A percentile compares a stretch with the other conserved stretches of the same genome.
These are phyloP conservation scores for Pagetopsis macropterus DNA, from an alignment of 2,797 vertebrate genomes.

Conservation along the genomic window DNA sequence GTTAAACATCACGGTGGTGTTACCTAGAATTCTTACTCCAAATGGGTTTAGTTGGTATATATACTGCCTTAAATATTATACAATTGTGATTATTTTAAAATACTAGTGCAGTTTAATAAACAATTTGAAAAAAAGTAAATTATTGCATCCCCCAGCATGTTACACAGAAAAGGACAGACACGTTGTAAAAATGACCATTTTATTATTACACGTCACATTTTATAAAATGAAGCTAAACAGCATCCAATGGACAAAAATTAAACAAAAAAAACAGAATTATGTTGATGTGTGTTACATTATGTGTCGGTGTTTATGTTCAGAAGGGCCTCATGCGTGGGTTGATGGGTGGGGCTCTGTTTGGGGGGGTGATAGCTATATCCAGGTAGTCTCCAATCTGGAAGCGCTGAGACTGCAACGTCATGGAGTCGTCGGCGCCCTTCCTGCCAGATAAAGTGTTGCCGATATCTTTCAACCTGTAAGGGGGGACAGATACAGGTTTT, in stretches of 20 bases:
- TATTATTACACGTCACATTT: conserved; percentile 67
- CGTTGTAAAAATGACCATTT: conserved; percentile 48
- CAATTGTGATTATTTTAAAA: background rate
- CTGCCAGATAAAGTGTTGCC: conserved; percentile 95
- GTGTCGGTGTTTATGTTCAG: conserved; percentile 66
- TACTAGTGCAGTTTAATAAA: background rate
- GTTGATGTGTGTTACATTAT: conserved; percentile 8
- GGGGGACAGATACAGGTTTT: background rate
- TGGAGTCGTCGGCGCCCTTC: conserved; percentile 95
- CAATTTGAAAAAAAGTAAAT: background rate
- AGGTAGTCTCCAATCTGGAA: conserved; percentile 99
- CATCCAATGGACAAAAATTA: conserved; percentile 19
- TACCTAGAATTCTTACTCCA: background rate
- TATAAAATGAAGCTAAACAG: conserved; percentile 62
- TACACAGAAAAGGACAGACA: conserved; percentile 5
- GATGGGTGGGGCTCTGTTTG: conserved; percentile 91
- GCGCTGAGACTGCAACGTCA: conserved; percentile 97
- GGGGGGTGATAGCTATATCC: conserved; percentile 97
- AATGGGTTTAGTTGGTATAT: background rate
- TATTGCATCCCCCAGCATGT: background rate
- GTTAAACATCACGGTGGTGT: background rate
- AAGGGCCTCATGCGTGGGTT: conserved; percentile 93
- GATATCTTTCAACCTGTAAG: conserved; percentile 93
- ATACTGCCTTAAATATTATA: background rate
- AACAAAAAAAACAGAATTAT: background rate